Evolutionary conservation across 2,888 invertebrate species (phyloP).

Genomic region (Nymphalis c-album): DNA sequence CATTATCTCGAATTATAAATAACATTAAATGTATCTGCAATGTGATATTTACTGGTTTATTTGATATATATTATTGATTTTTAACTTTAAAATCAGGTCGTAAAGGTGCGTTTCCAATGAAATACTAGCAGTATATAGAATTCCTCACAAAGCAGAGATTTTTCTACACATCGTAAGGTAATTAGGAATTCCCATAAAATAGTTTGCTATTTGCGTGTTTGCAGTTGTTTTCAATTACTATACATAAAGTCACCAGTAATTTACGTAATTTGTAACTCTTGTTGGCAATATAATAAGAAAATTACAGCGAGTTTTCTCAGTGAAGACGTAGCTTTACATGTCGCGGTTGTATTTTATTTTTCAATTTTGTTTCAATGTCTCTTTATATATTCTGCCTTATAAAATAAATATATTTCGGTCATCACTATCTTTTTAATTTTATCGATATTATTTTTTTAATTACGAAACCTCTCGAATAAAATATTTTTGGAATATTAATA

Average conservation of each 20-base stretch:
- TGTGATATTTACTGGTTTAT: constrained; percentile 41
- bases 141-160: no score
- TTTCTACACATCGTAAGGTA: no score
- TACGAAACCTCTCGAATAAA: background rate
- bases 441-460: background rate
- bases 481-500: no score
- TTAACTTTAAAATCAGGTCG: constrained; percentile 34
- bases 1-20: constrained; percentile 32
- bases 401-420: background rate
- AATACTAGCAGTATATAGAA: no score
- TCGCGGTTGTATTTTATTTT: constrained; percentile 28
- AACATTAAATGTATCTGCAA: constrained; percentile 36
- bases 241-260: no score
- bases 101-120: background rate
- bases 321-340: background rate
- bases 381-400: constrained; percentile 1
- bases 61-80: constrained; percentile 40
- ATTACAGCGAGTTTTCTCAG: no score
- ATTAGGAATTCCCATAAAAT: no score
- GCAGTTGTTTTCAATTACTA: no score
- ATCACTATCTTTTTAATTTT: background rate
- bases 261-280: no score
- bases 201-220: no score
- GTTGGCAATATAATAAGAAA: no score
- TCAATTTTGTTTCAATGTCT: constrained; percentile 6